Percentiles rank a stretch among this genome's conserved stretches.
phyloP scores from a whole-genome alignment of 2,113 vertebrate species.

The Platysteira castanea region DNA sequence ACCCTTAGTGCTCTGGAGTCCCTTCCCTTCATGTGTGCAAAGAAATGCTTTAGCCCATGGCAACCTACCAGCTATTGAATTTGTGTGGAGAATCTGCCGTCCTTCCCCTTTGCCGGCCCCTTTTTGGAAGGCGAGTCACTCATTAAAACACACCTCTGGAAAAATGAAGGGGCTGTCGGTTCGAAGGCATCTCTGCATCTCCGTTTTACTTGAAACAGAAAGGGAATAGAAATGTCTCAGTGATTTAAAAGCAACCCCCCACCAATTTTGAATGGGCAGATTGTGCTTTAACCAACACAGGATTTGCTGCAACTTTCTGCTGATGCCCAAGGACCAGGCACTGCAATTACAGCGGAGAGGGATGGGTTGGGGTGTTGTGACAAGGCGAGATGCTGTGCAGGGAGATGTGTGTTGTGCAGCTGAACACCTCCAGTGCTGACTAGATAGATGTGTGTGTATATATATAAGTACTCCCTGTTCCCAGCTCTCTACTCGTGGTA shows the following conservation, averaged over 20 bases:
- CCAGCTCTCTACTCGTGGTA: neutral
- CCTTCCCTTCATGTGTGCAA: slow-evolving; percentile 60
- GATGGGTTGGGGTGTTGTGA: neutral
- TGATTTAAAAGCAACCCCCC: slow-evolving; percentile 22
- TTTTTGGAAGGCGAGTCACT: slow-evolving; percentile 61
- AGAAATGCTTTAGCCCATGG: slow-evolving; percentile 60
- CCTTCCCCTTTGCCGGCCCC: slow-evolving; percentile 57
- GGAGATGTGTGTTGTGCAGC: neutral
- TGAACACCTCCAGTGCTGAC: neutral
- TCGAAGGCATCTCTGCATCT: slow-evolving; percentile 44
- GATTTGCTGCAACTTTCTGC: slow-evolving; percentile 51
- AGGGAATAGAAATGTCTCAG: slow-evolving; percentile 37
- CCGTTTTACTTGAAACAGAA: slow-evolving; percentile 43
- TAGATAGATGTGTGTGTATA: neutral
- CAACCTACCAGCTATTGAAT: slow-evolving; percentile 65
- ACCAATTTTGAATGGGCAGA: slow-evolving; percentile 8
- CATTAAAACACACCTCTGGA: slow-evolving; percentile 64
- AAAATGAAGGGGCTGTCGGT: slow-evolving; percentile 60
- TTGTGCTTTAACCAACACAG: neutral
- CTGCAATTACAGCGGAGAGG: neutral
- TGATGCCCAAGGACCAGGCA: neutral
- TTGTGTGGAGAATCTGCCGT: slow-evolving; percentile 55
- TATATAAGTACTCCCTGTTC: neutral
- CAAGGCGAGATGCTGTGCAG: neutral
- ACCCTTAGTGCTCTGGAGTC: slow-evolving; percentile 56